Percentiles rank a stretch among this genome's conserved stretches.
Conservation (phyloP, 2,797 vertebrate species). For the Peromyscus melanophrys region DNA sequence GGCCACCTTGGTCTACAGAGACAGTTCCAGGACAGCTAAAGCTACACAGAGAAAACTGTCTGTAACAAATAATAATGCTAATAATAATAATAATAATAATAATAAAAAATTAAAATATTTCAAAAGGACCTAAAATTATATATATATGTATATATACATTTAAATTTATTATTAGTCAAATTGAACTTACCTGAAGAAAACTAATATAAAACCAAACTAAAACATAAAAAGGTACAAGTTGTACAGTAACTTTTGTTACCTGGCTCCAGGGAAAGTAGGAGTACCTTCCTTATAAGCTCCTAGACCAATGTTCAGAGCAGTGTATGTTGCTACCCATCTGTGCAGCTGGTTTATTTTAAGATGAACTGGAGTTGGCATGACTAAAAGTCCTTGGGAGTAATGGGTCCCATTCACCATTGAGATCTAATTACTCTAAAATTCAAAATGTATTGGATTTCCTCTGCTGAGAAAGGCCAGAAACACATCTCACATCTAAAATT, state of each 20-base stretch:
- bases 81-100: background rate
- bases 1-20: background rate
- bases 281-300: background rate
- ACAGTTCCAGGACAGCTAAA: background rate
- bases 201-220: conserved; percentile 15
- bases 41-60: background rate
- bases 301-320: background rate
- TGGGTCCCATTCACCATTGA: background rate
- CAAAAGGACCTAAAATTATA: background rate
- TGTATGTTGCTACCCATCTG: background rate
- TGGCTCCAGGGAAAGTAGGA: background rate
- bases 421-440: conserved; percentile 50
- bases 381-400: conserved; percentile 16
- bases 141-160: background rate
- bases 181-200: conserved; percentile 41
- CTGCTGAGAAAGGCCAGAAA: conserved; percentile 45
- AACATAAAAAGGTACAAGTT: conserved; percentile 32
- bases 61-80: background rate
- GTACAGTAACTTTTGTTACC: background rate
- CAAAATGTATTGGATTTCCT: conserved; percentile 43
- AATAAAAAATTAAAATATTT: background rate
- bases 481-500: background rate
- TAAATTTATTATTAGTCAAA: conserved; percentile 30
- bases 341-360: background rate
- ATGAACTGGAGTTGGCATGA: background rate